Evolutionary conservation across 2,888 invertebrate species (phyloP), one percentile per base, ranked within the genome.

Genomic region (Hybos culiciformis): DNA sequence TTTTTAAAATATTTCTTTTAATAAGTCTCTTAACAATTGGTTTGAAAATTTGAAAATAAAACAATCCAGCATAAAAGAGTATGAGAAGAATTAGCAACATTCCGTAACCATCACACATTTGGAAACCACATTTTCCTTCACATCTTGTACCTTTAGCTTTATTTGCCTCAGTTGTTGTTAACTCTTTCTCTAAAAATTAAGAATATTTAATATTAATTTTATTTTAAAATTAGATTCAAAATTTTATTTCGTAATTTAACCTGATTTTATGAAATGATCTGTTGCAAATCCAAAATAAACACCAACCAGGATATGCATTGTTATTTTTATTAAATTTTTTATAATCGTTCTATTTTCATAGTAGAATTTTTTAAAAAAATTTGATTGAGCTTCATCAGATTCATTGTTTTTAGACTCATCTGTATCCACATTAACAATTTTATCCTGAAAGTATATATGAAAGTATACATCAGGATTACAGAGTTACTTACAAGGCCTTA

Each of bases 31-130:
- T 61, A 7, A 75, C 54, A 45, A 59, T 71, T 9, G 69, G 72
- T 62, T 82, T 81, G 26, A 82, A 60, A 5, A 81, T 58, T 37
- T 66, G 55, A 52, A 72, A 78, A 59, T 85, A 84, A 20, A 78
- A 56, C 1, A 84, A 42, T 40, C 74, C 72, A 51, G 74, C 68
- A 50, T 81, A 80, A 4, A 73, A 58, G 20, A 81, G 68, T 14
- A 64, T 60, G 2, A 77, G 62, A 1, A 85, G 55, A 0, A 85
- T 68, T 21, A 82, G 63, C 0, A 86, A 66, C 59, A 85, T 75
- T 32, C 85, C 85, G 51, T 80, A 79, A 0, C 85, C 85, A 40
- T 73, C 58, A 56, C 86, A 85, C 43, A 61, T 66, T 12, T 56
- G 56, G 21, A 63, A 58, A 15, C 55, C 54, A 37, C 66, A 66